These are phyloP conservation scores for Mizuhopecten yessoensis DNA, from an alignment of 1,140 invertebrate species.

Conservation along the genomic window DNA sequence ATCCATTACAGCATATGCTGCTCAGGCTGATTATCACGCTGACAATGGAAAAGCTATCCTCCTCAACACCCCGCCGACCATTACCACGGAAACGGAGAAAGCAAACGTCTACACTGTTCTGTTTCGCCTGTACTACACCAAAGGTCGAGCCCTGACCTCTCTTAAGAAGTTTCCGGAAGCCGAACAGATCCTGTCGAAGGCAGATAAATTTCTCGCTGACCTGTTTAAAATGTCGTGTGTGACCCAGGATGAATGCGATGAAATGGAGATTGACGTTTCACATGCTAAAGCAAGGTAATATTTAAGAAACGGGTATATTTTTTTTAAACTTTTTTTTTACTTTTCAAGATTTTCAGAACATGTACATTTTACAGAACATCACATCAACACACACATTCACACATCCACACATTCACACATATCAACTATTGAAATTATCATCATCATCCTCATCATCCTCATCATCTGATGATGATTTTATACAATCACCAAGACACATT, in stretches of 20 bases:
- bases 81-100: conserved; percentile 74
- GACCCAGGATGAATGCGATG: conserved; percentile 76
- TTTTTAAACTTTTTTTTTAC: too few species aligned
- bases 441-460: too few species aligned
- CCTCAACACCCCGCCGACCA: conserved; percentile 73
- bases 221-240: conserved; percentile 75
- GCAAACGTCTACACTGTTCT: conserved; percentile 74
- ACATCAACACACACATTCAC: too few species aligned
- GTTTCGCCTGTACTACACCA: conserved; percentile 76
- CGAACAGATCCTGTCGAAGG: conserved; percentile 76
- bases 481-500: too few species aligned
- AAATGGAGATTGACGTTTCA: conserved; percentile 74
- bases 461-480: too few species aligned
- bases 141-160: conserved; percentile 73
- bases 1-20: conserved; percentile 71
- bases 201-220: conserved; percentile 76
- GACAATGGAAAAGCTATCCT: conserved; percentile 79
- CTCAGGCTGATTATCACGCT: conserved; percentile 80
- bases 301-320: too few species aligned
- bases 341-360: too few species aligned
- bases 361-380: too few species aligned
- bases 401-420: too few species aligned
- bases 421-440: too few species aligned
- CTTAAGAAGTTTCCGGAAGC: conserved; percentile 80
- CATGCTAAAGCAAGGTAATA: conserved; percentile 78